Evolutionary conservation across 2,888 invertebrate species (phyloP), one percentile per base, ranked within the genome.

Genomic region (Eilema caniola): DNA sequence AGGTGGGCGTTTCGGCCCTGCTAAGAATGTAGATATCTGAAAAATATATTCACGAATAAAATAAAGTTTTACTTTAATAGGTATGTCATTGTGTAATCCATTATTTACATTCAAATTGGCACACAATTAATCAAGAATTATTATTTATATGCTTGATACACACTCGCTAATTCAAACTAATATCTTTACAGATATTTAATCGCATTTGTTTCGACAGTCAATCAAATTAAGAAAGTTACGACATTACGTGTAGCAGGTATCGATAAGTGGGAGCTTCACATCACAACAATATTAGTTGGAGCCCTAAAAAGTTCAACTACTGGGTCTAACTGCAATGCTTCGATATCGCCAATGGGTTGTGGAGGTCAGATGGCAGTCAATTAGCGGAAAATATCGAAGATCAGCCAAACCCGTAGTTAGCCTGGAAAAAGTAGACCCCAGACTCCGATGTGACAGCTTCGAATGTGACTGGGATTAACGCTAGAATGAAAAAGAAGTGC

Each of bases 21-120:
- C 81, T 61, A 90, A 93, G 83, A 86, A 96, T 16, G 96, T 96
- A 72, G 96, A 96, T 80, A 97, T 97, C 97, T 97, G 90, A 75
- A 93, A 94, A 68, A 3, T n/a, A 56, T 31, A 56, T 28, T 12
- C 11, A 23, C n/a, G 31, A 31, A 23, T 65, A 65, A 47, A 61
- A 23, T 23, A 37, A 59, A 59, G 57, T 59, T 65, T 53, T 31
- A 20, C 23, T n/a, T 16, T 57, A 31, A 4, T 33, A 33, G 31
- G 12, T n/a, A n/a, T n/a, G 11, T 33, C n/a, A 47, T 20, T 20
- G 41, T 8, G 24, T 63, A 63, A 20, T 20, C 12, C 25, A 41
- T 63, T 63, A 41, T 62, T 33, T 62, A 62, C 12, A 62, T 62
- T 16, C 14, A 7, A 25, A 59, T 59, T 62, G 23, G 33, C 62